Evolutionary conservation across 2,888 invertebrate genomes (phyloP), one percentile per base, ranked within the genome.

Genomic region (Galerucella calmariensis): DNA sequence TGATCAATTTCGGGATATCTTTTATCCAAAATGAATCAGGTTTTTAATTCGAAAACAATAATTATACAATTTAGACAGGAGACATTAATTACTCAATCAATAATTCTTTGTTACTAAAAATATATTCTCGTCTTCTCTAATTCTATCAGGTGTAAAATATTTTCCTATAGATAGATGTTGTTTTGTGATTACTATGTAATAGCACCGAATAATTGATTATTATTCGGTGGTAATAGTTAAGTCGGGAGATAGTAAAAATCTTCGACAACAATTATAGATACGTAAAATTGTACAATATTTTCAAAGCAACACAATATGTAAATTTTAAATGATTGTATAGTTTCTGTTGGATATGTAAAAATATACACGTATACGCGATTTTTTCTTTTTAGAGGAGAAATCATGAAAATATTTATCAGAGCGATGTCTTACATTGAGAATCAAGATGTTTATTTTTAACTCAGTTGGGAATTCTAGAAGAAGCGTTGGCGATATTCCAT

Each of bases 201-300:
- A 20, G 20, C 20, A 20, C 20, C 20, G 20, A 20, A 20, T 20
- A 20, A 20, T 20, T 20, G 20, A 20, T 20, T 20, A 20, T 20
- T 20, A 20, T 20, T 20, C 20, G 20, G 20, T 20, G 20, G 20
- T 20, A 20, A 20, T 81, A 83, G 81, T 81, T 83, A 79, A 63
- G 80, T 80, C 76, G 20, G 56, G 80, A 79, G 79, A 27, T 24
- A 71, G 61, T 73, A 63, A 75, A 77, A 79, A 77, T 83, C 82
- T 83, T 80, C 80, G 80, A 77, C 79, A 81, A 82, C 82, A 84
- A 83, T 84, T 85, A 70, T 75, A 87, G 85, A 87, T 87, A 87
- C 87, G 87, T 87, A 87, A 87, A 84, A 84, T 85, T 87, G 87
- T 87, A 87, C 87, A 87, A 87, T 87, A 87, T 86, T 84, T 84